phyloP scores from a whole-genome alignment of 2,113 vertebrate species.

The Axis porcinus region DNA sequence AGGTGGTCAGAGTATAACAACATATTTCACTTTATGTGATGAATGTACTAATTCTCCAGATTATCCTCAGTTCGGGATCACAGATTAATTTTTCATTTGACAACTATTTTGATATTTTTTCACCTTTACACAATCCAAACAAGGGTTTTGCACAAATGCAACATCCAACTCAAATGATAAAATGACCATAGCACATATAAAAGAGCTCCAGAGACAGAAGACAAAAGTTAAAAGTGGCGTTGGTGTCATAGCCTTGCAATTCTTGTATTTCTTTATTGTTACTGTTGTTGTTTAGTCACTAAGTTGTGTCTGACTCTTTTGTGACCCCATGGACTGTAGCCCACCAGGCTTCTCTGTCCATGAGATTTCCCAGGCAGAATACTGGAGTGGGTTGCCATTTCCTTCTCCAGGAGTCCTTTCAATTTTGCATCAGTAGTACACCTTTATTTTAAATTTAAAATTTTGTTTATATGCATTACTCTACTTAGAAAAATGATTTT shows the following conservation, averaged over 20 bases:
- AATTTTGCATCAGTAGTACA: not conserved
- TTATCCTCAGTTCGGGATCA: not conserved
- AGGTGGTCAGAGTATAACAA: not conserved
- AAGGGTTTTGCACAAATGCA: not conserved
- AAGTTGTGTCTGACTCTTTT: not conserved
- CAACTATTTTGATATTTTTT: not conserved
- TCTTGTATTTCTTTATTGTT: not conserved
- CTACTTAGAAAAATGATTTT: not conserved
- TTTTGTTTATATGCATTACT: not conserved
- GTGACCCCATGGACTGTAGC: not conserved
- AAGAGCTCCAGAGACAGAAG: not conserved
- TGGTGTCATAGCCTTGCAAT: not conserved
- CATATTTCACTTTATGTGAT: not conserved
- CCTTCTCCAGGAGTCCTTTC: not conserved
- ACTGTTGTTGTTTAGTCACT: not conserved
- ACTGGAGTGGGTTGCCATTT: not conserved
- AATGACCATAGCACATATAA: not conserved
- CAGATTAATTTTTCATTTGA: not conserved
- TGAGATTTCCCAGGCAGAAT: not conserved
- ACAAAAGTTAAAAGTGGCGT: not conserved
- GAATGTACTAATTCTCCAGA: not conserved
- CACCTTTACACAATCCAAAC: not conserved
- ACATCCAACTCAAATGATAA: not conserved
- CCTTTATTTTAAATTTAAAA: slow-evolving; percentile 9
- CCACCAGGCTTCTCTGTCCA: not conserved